A percentile compares a stretch with the other conserved stretches of the same genome.
phyloP scores from a whole-genome alignment of 2,113 vertebrate genomes.

The Ciconia stormi region DNA sequence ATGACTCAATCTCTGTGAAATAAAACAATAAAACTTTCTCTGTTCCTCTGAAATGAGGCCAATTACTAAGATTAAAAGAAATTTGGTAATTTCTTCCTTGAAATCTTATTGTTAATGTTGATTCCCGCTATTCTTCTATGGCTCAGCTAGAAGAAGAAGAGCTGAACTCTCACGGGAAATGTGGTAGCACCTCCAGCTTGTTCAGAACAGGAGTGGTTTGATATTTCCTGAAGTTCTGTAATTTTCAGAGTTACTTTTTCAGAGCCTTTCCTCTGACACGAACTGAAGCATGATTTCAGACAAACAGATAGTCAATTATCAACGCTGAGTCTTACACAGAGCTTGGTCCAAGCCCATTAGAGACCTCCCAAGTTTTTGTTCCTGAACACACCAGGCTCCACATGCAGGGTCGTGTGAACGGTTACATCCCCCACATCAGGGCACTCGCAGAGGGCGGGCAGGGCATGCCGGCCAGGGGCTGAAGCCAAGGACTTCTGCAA shows the following conservation, averaged over 20 bases:
- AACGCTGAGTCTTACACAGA: background rate
- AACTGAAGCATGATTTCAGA: background rate
- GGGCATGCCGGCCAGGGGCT: background rate
- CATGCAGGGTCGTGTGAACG: background rate
- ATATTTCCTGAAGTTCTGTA: background rate
- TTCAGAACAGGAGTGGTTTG: background rate
- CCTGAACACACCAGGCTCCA: background rate
- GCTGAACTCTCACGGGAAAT: background rate
- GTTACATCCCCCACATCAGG: background rate
- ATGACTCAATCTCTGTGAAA: background rate
- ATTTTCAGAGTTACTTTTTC: background rate
- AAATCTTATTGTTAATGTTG: background rate
- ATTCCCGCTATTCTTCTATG: background rate
- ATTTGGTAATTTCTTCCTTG: background rate
- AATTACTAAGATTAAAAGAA: background rate
- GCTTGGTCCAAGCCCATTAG: slow-evolving; percentile 12
- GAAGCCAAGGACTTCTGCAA: slow-evolving; percentile 9
- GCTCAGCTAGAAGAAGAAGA: background rate
- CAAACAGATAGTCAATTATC: background rate
- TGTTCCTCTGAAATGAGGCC: background rate
- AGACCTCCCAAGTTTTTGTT: slow-evolving; percentile 60
- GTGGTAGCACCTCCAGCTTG: background rate
- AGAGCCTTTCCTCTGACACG: background rate
- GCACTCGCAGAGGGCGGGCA: background rate
- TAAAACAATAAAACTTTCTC: background rate